Conservation (phyloP, 2,797 vertebrate species). For the Merluccius polli region DNA sequence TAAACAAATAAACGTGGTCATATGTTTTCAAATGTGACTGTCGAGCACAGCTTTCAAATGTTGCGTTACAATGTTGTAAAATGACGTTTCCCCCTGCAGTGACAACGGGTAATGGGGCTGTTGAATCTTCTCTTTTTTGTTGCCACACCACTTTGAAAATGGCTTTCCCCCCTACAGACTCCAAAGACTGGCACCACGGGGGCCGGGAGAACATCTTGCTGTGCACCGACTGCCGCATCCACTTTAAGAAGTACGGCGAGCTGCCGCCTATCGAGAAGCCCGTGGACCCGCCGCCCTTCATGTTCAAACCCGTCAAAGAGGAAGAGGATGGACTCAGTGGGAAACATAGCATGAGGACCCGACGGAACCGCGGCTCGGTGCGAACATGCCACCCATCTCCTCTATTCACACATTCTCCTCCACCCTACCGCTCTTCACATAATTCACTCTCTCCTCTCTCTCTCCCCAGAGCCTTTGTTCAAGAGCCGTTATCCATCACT, state of each 20-base stretch:
- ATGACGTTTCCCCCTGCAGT: neutral
- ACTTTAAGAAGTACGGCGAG: slow-evolving; percentile 99
- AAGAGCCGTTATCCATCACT: slow-evolving; percentile 12
- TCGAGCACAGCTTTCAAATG: slow-evolving; percentile 6
- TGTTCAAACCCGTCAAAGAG: slow-evolving; percentile 99
- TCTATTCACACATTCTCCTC: slow-evolving; percentile 46
- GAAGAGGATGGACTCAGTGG: slow-evolving; percentile 98
- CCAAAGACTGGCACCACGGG: slow-evolving; percentile 99
- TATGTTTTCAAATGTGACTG: neutral
- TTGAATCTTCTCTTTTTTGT: neutral
- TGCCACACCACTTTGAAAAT: neutral
- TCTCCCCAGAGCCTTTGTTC: neutral
- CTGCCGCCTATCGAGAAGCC: slow-evolving; percentile 98
- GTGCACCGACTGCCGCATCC: slow-evolving; percentile 96
- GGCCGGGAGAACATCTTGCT: slow-evolving; percentile 96
- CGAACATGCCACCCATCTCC: slow-evolving; percentile 30
- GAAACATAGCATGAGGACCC: slow-evolving; percentile 99
- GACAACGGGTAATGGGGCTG: neutral
- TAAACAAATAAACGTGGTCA: neutral
- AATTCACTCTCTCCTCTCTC: neutral
- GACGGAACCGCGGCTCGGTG: slow-evolving; percentile 97
- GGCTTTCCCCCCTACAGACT: slow-evolving; percentile 68
- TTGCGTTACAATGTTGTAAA: neutral
- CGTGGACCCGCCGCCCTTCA: slow-evolving; percentile 97
- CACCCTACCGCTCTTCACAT: neutral